Base-by-base conservation (phyloP, 1,140 invertebrate genomes). In the Cryptotermes secundus region DNA sequence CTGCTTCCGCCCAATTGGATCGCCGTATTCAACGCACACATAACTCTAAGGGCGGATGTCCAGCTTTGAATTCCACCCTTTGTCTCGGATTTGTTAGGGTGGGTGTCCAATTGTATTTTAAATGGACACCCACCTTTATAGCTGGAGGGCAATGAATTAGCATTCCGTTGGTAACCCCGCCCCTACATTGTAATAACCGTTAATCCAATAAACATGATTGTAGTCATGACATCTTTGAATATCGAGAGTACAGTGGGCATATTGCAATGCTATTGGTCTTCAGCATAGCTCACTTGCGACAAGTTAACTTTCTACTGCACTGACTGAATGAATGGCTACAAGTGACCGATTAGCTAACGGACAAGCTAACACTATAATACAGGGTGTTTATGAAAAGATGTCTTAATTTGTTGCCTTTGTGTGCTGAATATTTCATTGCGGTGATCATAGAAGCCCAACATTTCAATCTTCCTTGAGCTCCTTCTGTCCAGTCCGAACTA, bases 61-160 rank as follows among this genome's bases (percentile, higher is more conserved):
- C 59, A 72, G 59, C 26, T 31, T 72, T 72, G n/a, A 16, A 72
- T 72, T 31, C 19, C 59, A 72, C 59, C 59, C 59, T 72, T 72
- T 72, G 59, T 72, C 59, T 72, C 59, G 31, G 59, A 72, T 72
- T n/a, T 72, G n/a, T 72, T 72, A 72, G 59, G 59, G 59, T 72
- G 59, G 59, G 59, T 31, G 19, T 72, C n/a, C 59, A 72, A 72
- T 72, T 72, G 59, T 72, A 72, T 72, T 72, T 72, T 72, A 72
- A 72, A n/a, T 72, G 59, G n/a, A 72, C n/a, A 72, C 59, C 59
- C 59, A 72, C 59, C 59, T 26, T 72, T 72, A 72, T 72, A 16
- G 59, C 59, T 14, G 14, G 9, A 72, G 59, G 59, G 59, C 59
- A n/a, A n/a, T 72, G 59, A 72, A 72, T 72, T 72, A 72, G 26